Evolutionary conservation across 2,113 vertebrate species (phyloP).

Genomic region (Collichthys lucidus): DNA sequence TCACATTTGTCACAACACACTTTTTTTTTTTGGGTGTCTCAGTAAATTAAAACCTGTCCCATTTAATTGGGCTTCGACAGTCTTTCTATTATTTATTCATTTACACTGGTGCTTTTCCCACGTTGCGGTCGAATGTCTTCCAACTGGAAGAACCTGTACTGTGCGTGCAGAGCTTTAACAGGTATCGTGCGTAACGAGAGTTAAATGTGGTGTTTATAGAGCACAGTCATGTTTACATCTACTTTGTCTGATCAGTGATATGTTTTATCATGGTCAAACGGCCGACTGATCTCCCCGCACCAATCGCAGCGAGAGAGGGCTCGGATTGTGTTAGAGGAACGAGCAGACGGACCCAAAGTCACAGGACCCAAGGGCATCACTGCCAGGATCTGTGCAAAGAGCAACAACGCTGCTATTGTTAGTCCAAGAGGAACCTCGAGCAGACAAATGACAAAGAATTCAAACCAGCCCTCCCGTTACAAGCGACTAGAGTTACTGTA

Average conservation of each 20-base stretch:
- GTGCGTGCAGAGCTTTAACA: neutral
- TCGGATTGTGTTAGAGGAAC: slow-evolving; percentile 29
- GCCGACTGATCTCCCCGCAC: slow-evolving; percentile 42
- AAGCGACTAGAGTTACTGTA: slow-evolving; percentile 4
- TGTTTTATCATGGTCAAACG: slow-evolving; percentile 10
- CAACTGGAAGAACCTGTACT: no score
- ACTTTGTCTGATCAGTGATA: neutral
- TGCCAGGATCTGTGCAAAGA: slow-evolving; percentile 69
- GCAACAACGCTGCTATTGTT: slow-evolving; percentile 74
- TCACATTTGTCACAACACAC: neutral
- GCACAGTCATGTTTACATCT: neutral
- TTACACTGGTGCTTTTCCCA: neutral
- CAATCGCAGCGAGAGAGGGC: slow-evolving; percentile 8
- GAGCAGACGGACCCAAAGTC: slow-evolving; percentile 65
- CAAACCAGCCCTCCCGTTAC: neutral
- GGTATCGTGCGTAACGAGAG: neutral
- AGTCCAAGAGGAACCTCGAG: slow-evolving; percentile 53
- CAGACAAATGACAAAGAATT: slow-evolving; percentile 65
- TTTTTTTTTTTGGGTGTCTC: neutral
- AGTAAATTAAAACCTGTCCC: neutral
- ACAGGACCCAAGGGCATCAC: slow-evolving; percentile 73
- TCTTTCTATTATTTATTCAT: neutral
- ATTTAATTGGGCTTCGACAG: neutral
- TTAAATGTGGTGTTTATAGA: neutral
- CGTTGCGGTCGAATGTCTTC: neutral